Evolutionary conservation across 2,888 invertebrate species (phyloP).

Genomic region (Meganola albula): DNA sequence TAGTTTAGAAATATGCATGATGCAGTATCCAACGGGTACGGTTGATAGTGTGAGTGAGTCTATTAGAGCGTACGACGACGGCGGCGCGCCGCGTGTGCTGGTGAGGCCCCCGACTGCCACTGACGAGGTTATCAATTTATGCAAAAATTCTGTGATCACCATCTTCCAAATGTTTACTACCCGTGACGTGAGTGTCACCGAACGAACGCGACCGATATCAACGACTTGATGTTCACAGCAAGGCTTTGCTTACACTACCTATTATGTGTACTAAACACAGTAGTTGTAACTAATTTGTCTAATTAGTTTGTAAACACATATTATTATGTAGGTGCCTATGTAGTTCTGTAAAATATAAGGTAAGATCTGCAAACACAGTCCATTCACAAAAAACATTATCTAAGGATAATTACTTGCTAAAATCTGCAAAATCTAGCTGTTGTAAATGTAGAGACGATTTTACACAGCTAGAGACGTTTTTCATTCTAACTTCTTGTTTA

Average conservation of each 20-base stretch:
- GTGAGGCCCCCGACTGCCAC: constrained; percentile 40
- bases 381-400: too few species aligned
- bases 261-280: too few species aligned
- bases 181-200: constrained; percentile 25
- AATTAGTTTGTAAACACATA: neutral
- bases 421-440: too few species aligned
- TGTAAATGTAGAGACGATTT: too few species aligned
- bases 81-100: too few species aligned
- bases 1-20: constrained; percentile 28
- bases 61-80: constrained; percentile 26
- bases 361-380: too few species aligned
- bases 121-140: constrained; percentile 66
- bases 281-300: neutral
- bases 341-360: too few species aligned
- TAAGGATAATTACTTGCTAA: too few species aligned
- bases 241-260: neutral
- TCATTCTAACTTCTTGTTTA: too few species aligned
- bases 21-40: constrained; percentile 29
- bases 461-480: too few species aligned
- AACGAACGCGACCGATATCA: constrained; percentile 13
- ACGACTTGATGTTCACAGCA: constrained; percentile 7
- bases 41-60: constrained; percentile 30
- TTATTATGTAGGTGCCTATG: neutral
- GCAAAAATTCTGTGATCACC: constrained; percentile 28
- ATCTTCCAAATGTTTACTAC: constrained; percentile 26